phyloP scores from a whole-genome alignment of 2,113 vertebrate species.

The Euleptes europaea region DNA sequence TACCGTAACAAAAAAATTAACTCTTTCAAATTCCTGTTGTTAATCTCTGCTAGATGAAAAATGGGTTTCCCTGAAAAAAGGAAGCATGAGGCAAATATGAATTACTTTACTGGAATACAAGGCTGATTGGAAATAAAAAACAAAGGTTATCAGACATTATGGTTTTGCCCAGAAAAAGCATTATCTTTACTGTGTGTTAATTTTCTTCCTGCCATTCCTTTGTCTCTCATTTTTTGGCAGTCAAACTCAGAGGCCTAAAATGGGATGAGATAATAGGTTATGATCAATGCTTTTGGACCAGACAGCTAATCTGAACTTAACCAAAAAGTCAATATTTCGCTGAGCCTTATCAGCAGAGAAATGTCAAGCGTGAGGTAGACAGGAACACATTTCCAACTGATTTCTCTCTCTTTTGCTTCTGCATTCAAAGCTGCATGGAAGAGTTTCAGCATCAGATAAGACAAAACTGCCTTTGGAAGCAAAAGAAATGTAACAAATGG shows the following conservation, averaged over 20 bases:
- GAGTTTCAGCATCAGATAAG: constrained; percentile 78
- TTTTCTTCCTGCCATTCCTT: constrained; percentile 13
- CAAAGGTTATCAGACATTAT: constrained; percentile 42
- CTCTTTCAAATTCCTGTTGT: constrained; percentile 9
- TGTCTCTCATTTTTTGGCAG: constrained; percentile 36
- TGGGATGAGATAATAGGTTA: constrained; percentile 67
- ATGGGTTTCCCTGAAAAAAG: constrained; percentile 47
- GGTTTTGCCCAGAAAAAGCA: constrained; percentile 32
- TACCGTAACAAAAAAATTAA: neutral
- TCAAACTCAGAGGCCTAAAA: constrained; percentile 36
- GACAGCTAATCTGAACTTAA: constrained; percentile 72
- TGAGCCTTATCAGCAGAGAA: constrained; percentile 73
- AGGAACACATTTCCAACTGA: constrained; percentile 69
- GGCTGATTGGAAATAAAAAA: constrained; percentile 38
- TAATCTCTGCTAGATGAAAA: neutral
- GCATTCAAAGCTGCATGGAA: constrained; percentile 65
- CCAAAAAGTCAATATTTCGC: constrained; percentile 78
- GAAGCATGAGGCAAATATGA: constrained; percentile 26
- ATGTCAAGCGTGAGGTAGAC: constrained; percentile 74
- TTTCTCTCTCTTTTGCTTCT: constrained; percentile 62
- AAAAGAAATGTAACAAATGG: constrained; percentile 57
- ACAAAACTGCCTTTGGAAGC: constrained; percentile 64
- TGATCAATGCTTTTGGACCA: constrained; percentile 56
- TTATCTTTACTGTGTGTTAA: constrained; percentile 16
- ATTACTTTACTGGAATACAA: constrained; percentile 31